These are phyloP conservation scores for Cephus nigrinus DNA, from an alignment of 2,888 invertebrate genomes.

Conservation along the genomic window DNA sequence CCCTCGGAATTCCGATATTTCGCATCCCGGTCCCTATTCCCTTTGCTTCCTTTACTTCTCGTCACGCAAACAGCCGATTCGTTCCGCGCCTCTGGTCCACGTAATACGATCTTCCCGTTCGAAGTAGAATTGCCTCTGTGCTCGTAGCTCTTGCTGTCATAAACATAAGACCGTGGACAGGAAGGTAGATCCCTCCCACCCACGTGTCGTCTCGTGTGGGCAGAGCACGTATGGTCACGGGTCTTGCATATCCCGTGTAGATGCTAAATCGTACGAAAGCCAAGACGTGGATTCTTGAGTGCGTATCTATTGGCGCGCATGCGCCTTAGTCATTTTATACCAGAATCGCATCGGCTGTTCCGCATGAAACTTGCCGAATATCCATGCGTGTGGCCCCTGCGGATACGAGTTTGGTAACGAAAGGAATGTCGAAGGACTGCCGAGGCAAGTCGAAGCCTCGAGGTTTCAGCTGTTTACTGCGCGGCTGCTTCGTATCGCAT, in stretches of 20 bases:
- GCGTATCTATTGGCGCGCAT: neutral
- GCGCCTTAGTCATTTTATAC: neutral
- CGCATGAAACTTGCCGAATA: neutral
- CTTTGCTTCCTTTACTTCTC: neutral
- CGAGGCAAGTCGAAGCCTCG: neutral
- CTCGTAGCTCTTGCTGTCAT: neutral
- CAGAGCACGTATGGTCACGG: neutral
- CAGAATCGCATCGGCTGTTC: neutral
- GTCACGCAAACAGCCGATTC: neutral
- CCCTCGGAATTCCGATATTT: neutral
- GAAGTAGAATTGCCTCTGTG: neutral
- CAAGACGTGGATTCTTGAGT: neutral
- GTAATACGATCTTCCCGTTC: conserved; percentile 5
- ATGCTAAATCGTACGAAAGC: neutral
- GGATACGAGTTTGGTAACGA: neutral
- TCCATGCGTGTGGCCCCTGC: neutral
- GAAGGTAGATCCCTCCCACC: neutral
- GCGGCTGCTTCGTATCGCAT: neutral
- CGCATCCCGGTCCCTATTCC: neutral
- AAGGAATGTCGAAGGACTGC: neutral
- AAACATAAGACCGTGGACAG: neutral
- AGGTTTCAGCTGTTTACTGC: neutral
- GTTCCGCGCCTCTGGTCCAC: neutral
- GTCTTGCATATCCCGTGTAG: neutral
- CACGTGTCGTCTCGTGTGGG: neutral